Conservation (phyloP, 64 coral and sea anemone genomes). For the Stichodactyla helianthus region DNA sequence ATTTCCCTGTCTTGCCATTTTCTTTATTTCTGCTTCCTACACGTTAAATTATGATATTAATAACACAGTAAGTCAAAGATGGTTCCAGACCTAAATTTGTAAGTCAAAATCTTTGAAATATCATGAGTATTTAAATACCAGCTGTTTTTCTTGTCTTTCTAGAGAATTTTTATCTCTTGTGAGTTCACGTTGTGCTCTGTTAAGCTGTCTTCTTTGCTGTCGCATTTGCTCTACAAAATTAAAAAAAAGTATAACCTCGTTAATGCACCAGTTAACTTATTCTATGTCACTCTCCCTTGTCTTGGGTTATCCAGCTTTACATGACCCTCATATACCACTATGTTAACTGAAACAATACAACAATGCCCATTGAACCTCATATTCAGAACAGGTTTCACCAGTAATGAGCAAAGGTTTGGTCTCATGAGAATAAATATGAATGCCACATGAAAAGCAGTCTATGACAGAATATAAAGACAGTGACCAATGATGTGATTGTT, state of each 20-base stretch:
- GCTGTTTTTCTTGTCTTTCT: slow-evolving; percentile 97
- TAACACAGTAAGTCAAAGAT: neutral
- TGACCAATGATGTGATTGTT: no score
- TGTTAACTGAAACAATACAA: no score
- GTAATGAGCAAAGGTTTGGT: no score
- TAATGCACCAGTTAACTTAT: neutral
- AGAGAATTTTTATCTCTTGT: slow-evolving; percentile 82
- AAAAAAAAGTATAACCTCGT: neutral
- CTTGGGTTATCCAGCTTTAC: no score
- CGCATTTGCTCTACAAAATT: slow-evolving; percentile 79
- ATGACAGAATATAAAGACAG: no score
- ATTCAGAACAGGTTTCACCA: no score
- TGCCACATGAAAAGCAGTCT: no score
- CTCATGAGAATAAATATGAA: no score
- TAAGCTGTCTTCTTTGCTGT: slow-evolving; percentile 86
- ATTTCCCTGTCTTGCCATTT: slow-evolving; percentile 93
- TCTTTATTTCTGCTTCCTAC: slow-evolving; percentile 97
- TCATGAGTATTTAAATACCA: slow-evolving; percentile 46
- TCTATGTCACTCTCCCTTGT: no score
- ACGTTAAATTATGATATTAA: neutral
- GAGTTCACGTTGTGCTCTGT: slow-evolving; percentile 82
- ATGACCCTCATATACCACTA: no score
- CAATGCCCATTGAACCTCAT: no score
- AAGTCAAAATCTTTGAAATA: neutral
- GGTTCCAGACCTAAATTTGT: neutral